Conservation (phyloP, 1,140 invertebrate species). For the Lineus longissimus region DNA sequence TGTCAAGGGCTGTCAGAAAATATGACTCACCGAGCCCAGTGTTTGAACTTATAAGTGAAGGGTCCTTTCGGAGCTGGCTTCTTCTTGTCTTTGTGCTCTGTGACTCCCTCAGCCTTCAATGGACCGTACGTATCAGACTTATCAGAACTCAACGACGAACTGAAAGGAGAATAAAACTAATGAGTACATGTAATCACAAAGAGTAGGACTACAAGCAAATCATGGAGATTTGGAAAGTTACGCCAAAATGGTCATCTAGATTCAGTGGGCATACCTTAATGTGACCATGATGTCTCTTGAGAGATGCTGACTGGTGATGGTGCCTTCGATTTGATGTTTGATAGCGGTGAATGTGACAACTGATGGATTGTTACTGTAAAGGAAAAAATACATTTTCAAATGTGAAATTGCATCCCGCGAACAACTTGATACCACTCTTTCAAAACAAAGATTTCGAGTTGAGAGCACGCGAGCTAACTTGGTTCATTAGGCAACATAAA, state of each 20-base stretch:
- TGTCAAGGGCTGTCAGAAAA: too few species aligned
- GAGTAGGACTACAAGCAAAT: slow-evolving; percentile 1
- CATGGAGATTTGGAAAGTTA: background rate
- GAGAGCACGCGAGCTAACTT: too few species aligned
- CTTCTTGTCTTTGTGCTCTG: slow-evolving; percentile 12
- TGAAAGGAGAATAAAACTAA: slow-evolving; percentile 11
- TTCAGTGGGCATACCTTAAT: slow-evolving; percentile 43
- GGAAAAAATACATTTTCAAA: slow-evolving; percentile 4
- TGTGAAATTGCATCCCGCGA: too few species aligned
- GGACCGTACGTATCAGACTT: slow-evolving; percentile 25
- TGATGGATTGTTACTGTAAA: slow-evolving; percentile 38
- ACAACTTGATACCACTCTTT: too few species aligned
- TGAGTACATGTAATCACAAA: background rate
- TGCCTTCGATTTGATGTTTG: slow-evolving; percentile 47
- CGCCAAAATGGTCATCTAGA: background rate
- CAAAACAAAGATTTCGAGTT: too few species aligned
- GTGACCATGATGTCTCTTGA: slow-evolving; percentile 35
- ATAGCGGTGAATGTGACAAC: slow-evolving; percentile 52
- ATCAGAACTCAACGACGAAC: slow-evolving; percentile 27
- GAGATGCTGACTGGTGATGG: slow-evolving; percentile 31
- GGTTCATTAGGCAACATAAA: too few species aligned
- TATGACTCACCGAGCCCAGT: slow-evolving; percentile 30
- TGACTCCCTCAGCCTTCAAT: slow-evolving; percentile 18
- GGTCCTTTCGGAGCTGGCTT: slow-evolving; percentile 16
- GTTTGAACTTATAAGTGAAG: slow-evolving; percentile 38